Base-by-base conservation (phyloP, 2,797 vertebrate genomes). In the Tragelaphus oryx region DNA sequence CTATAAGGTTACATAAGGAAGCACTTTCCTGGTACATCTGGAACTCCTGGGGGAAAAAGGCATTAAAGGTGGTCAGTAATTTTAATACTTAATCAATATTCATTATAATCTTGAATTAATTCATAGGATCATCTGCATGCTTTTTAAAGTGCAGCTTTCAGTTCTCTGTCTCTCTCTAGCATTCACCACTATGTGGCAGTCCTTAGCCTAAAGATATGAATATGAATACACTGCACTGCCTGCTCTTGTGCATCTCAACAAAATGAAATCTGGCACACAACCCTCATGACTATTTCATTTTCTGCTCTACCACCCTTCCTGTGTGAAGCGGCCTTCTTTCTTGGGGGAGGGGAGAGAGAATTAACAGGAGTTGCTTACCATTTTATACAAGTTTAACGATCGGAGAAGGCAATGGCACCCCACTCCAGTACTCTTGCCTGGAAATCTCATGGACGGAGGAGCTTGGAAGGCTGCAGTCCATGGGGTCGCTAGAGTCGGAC, bases 111-210 rank as follows among this genome's bases (percentile, higher is more conserved):
- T 89, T 62, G 13, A 74, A 14, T 52, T 6, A 20, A 54, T 62
- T 75, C 22, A n/a, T 7, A 33, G 75, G 54, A 37, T 37, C 44
- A 44, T 48, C 48, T 30, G 24, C 18, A 24, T 10, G 20, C 17
- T 48, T 93, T 83, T 83, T 33, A 26, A 83, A 55, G 92, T 37
- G 22, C 55, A 75, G 52, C 78, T 80, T 75, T 93, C 4, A 33
- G 18, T 57, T 9, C 60, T 79, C 52, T 33, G 59, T 24, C 7
- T 80, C n/a, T 79, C 18, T 55, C 16, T 22, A 30, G 8, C 18
- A 65, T 37, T 17, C 55, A 50, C 65, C 55, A 76, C 55, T 93
- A 28, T 41, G 94, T 80, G 94, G 96, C 83, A 94, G 88, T 14
- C 78, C 41, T 84, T 71, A 41, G 46, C 17, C 62, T 91, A 55